Base-by-base conservation (phyloP, 2,113 vertebrate genomes). In the Naja naja region DNA sequence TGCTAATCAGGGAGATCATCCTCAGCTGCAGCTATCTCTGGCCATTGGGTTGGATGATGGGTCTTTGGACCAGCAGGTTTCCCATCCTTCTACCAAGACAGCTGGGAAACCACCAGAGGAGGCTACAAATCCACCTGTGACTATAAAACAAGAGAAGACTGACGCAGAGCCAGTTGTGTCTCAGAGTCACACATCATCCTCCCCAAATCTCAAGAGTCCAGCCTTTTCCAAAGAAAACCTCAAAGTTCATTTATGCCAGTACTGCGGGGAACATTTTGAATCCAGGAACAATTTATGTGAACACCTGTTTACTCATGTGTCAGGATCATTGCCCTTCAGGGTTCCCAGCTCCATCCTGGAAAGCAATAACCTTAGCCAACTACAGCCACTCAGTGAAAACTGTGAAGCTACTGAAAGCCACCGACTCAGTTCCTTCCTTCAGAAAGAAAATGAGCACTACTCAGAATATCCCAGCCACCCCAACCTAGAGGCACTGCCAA, bases 221-320 rank as follows among this genome's bases (percentile, higher is more conserved):
- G 4, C 97, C 27, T 96, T 98, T 2, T 97, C 98, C 0, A 98
- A 98, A 96, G 98, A 97, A 45, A 93, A 95, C 81, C 93, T 97
- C 93, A 98, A 94, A 92, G 96, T 96, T 14, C 98, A 99, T 93
- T 95, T 98, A 81, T 99, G 99, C 90, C 99, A 99, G 87, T 99
- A 98, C 94, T 99, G 99, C 1, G 99, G 99, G 6, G 98, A 99
- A 91, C 98, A 98, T 90, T 99, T 99, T 14, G 97, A 98, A 45
- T 99, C 98, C 1, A 98, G 98, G 0, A 96, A 97, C 3, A 98
- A 96, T 52, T 96, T 99, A 69, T 97, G 98, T 43, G 98, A 99
- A 92, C 99, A 99, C 96, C 95, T 99, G 87, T 98, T 99, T 95
- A 98, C 97, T 53, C 99, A 99, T 0, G 98, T 98, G 7, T 98